These are phyloP conservation scores for Diceros bicornis DNA, from an alignment of 2,797 vertebrate species.

Conservation along the genomic window DNA sequence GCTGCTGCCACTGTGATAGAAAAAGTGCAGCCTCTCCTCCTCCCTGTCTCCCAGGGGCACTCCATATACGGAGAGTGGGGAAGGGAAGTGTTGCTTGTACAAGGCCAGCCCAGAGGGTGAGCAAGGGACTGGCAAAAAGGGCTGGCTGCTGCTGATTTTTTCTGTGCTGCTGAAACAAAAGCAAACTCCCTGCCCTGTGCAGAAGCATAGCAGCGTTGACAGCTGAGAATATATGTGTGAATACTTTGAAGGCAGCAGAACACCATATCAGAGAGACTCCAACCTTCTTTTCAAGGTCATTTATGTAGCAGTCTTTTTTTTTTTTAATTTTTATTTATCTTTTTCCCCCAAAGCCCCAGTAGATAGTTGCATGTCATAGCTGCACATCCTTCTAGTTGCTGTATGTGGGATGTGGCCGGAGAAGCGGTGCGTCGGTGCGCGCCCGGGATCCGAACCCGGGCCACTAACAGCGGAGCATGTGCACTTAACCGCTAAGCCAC, in stretches of 20 bases:
- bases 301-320: constrained; percentile 14
- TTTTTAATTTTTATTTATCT: too few species aligned
- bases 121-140: background rate
- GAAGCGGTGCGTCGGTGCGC: too few species aligned
- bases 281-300: constrained; percentile 36
- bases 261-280: background rate
- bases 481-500: too few species aligned
- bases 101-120: constrained; percentile 55
- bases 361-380: too few species aligned
- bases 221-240: constrained; percentile 72
- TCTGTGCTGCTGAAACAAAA: constrained; percentile 71
- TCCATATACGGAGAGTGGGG: background rate
- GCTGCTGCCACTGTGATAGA: background rate
- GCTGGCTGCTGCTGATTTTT: constrained; percentile 17
- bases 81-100: background rate
- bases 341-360: too few species aligned
- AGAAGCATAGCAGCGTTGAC: constrained; percentile 65
- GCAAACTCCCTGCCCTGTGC: constrained; percentile 56
- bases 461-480: too few species aligned
- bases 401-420: too few species aligned
- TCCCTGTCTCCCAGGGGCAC: background rate
- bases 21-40: constrained; percentile 14
- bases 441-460: too few species aligned
- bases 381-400: too few species aligned
- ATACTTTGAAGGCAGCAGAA: constrained; percentile 48